These are phyloP conservation scores for Mnemiopsis leidyi DNA, from an alignment of 37 sponge, comb jelly and placozoan genomes.

Conservation along the genomic window DNA sequence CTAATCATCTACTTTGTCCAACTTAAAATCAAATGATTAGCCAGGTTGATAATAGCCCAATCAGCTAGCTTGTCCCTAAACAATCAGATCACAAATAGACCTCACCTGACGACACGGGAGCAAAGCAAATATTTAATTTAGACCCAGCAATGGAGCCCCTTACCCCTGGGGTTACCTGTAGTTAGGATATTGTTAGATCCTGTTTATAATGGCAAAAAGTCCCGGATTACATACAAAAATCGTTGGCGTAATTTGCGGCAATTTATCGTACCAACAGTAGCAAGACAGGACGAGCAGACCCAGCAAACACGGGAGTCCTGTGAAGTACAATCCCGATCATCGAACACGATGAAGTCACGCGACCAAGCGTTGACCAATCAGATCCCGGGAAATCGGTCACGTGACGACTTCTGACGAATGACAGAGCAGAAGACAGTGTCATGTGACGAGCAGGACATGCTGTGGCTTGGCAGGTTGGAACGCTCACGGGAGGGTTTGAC, in stretches of 20 bases:
- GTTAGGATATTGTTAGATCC: not conserved
- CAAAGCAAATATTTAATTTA: not conserved
- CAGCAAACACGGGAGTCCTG: not conserved
- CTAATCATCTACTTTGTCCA: conserved; percentile 50
- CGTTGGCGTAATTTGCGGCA: not conserved
- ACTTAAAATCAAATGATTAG: conserved; percentile 12
- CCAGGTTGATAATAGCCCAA: not conserved
- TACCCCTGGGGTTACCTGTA: not conserved
- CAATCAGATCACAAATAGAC: not conserved
- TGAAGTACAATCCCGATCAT: not conserved
- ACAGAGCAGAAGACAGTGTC: not conserved
- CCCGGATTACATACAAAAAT: not conserved
- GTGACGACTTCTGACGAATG: not conserved
- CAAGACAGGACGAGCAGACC: not conserved
- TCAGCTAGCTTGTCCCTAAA: not conserved
- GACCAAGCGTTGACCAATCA: not conserved
- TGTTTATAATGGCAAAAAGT: not conserved
- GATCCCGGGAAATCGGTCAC: not conserved
- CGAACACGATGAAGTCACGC: not conserved
- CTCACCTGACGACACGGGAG: not conserved
- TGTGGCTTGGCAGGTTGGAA: not conserved
- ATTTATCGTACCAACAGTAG: not conserved
- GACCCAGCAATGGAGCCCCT: not conserved
- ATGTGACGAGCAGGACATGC: not conserved
- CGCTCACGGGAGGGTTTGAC: not conserved